These are phyloP conservation scores for Platichthys flesus DNA, from an alignment of 2,113 vertebrate genomes.

Conservation along the genomic window DNA sequence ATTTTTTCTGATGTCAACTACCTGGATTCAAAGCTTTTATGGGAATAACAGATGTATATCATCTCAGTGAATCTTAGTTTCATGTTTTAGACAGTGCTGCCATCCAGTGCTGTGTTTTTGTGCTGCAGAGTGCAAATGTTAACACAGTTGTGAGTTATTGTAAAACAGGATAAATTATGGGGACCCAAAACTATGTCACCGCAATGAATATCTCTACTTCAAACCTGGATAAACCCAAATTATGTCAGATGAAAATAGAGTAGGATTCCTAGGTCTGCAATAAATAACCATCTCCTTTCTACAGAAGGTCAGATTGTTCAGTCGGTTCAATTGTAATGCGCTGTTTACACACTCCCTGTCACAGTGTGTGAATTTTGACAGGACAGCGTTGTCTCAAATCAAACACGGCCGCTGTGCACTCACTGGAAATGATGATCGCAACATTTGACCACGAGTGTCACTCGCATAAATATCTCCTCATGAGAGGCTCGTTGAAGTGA, in stretches of 20 bases:
- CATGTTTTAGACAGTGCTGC: conserved; percentile 29
- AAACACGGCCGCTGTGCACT: background rate
- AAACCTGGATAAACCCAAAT: too few relatives aligned
- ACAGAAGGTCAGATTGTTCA: background rate
- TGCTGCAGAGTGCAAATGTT: conserved; percentile 3
- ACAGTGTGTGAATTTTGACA: too few relatives aligned
- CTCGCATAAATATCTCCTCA: background rate
- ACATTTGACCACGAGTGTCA: background rate
- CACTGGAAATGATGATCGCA: background rate
- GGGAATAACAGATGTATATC: too few relatives aligned
- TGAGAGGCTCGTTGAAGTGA: background rate
- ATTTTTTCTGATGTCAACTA: too few relatives aligned
- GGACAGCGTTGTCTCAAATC: background rate
- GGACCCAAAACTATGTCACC: too few relatives aligned
- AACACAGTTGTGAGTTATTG: too few relatives aligned
- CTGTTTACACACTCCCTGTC: background rate
- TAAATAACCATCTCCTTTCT: background rate
- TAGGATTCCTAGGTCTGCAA: too few relatives aligned
- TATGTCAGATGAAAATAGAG: too few relatives aligned
- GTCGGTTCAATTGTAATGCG: background rate
- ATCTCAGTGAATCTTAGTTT: background rate
- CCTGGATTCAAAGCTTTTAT: too few relatives aligned
- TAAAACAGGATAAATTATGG: too few relatives aligned
- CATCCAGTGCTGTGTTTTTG: conserved; percentile 38
- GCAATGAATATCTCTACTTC: too few relatives aligned